Evolutionary conservation across 2,113 vertebrate genomes (phyloP), one percentile per base, ranked within the genome.

Genomic region (Siniperca chuatsi): DNA sequence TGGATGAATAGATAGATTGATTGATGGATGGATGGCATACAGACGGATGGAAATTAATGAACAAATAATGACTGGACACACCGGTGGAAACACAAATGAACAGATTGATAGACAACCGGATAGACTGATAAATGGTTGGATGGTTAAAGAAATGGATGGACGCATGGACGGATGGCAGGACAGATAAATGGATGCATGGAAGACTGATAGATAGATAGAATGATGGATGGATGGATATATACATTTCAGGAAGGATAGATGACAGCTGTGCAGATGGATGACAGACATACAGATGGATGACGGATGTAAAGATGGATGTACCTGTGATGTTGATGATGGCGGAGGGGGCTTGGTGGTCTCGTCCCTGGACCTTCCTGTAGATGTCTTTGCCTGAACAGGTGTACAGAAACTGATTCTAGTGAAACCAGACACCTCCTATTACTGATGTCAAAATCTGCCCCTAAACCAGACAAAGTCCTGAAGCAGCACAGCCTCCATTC

Each of bases 291-390:
- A 16, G 16, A 50, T 18, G 48, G 46, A 48, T 48, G 46, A 48
- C 13, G 4, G 46, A 48, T 8, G 13, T 48, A 78, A 2, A 20
- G 65, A 64, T 7, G 48, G 33, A 75, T 16, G 6, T 74, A 93
- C 92, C 93, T 90, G 88, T 58, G 75, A 94, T 86, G 87, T 46
- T 89, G 81, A 90, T 16, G 29, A 92, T 7, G 25, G 77, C 0
- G 0, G 90, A 73, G 23, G 84, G 74, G 55, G 54, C 4, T 0
- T 69, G 86, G 2, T 85, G 69, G 4, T 92, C 89, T 57, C 91
- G 82, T 23, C 89, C 88, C 55, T 94, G 92, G n/a, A 94, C 88
- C 69, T 92, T 94, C 79, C 94, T 92, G 91, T 91, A 94, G 74
- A 93, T 8, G 55, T 94, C 91, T 90, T 37, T 78, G 7, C 90